Conservation (phyloP, 2,888 invertebrate species). For the Pyrocoelia pectoralis region DNA sequence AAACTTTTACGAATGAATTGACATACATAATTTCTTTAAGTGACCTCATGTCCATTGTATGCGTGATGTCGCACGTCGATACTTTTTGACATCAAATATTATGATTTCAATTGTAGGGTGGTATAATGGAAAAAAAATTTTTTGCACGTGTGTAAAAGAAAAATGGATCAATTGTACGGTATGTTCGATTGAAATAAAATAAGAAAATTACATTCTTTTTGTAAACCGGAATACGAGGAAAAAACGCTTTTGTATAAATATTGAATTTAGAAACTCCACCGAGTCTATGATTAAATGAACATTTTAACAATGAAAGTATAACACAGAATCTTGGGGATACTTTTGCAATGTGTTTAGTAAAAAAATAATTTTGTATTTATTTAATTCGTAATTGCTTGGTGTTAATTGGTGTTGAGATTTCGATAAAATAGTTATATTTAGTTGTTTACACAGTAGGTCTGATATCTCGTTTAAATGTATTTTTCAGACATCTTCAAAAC, state of each 20-base stretch:
- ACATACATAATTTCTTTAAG: too few relatives aligned
- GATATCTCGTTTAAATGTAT: neutral
- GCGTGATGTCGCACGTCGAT: too few relatives aligned
- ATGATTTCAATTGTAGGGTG: too few relatives aligned
- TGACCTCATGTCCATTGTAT: too few relatives aligned
- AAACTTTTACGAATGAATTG: too few relatives aligned
- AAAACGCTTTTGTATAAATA: neutral
- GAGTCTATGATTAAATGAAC: neutral
- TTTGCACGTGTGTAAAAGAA: too few relatives aligned
- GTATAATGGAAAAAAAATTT: too few relatives aligned
- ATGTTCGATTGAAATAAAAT: too few relatives aligned
- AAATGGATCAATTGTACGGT: too few relatives aligned
- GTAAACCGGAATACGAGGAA: neutral
- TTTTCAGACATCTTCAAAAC: neutral
- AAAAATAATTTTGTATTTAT: neutral
- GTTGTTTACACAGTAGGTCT: neutral
- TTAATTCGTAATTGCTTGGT: neutral
- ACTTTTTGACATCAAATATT: too few relatives aligned
- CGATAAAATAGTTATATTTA: slow-evolving; percentile 1
- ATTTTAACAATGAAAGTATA: neutral
- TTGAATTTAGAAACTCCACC: neutral
- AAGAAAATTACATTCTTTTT: neutral
- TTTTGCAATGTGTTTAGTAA: neutral
- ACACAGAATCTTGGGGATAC: too few relatives aligned
- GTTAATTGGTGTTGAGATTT: slow-evolving; percentile 1